Conservation (phyloP, 1,140 invertebrate genomes). For the Aradophagus sp. region DNA sequence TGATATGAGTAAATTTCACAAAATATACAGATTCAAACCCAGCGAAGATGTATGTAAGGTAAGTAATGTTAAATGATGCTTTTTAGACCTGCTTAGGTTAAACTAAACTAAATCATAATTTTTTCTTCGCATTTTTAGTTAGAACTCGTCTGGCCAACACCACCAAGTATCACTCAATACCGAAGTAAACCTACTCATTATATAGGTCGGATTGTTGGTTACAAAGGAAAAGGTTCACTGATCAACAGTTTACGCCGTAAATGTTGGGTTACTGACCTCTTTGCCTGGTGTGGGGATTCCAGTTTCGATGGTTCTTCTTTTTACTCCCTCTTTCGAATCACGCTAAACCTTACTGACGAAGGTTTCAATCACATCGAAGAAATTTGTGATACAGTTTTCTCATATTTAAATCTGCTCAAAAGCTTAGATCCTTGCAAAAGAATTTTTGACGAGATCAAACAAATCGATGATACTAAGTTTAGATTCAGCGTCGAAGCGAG, state of each 20-base stretch:
- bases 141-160: constrained; percentile 86
- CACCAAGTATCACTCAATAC: constrained; percentile 82
- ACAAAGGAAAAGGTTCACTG: constrained; percentile 63
- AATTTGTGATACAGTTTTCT: constrained; percentile 81
- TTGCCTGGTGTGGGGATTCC: no score
- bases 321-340: no score
- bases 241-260: no score
- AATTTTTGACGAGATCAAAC: constrained; percentile 83
- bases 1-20: constrained; percentile 79
- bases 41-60: constrained; percentile 81
- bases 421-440: constrained; percentile 78
- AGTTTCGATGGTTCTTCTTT: no score
- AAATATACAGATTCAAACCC: constrained; percentile 86
- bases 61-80: neutral
- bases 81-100: constrained; percentile 8
- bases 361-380: constrained; percentile 83
- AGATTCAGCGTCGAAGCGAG: constrained; percentile 18
- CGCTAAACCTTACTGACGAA: constrained; percentile 80
- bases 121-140: no score
- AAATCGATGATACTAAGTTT: constrained; percentile 83
- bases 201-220: constrained; percentile 87
- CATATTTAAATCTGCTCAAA: constrained; percentile 83
- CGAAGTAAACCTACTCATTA: constrained; percentile 86
- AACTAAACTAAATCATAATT: neutral
- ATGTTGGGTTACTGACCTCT: no score